Evolutionary conservation across 2,888 invertebrate species (phyloP), one percentile per base, ranked within the genome.

Genomic region (Melieria omissa): DNA sequence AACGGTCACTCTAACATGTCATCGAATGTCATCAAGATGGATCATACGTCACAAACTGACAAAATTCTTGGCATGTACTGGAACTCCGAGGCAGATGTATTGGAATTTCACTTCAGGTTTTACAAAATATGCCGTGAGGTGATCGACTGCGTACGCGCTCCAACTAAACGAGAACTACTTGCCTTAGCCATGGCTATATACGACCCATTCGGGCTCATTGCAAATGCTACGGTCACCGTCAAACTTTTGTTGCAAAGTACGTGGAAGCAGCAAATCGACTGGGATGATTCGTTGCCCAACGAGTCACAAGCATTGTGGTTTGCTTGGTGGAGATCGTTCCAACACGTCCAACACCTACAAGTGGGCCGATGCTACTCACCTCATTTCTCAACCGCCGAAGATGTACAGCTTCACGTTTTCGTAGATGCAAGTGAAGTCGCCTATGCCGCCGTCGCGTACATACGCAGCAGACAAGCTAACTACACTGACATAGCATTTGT

Each of bases 61-160:
- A 44, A 63, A 46, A 46, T 63, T 9, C 14, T 45, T 14, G 63
- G 63, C 14, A 63, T 63, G 63, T 63, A 47, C 16, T 63, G 46
- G 63, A 63, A 63, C 9, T 45, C 63, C n/a, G 46, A 63, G 8
- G 46, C 45, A 14, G 46, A 63, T 41, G 46, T 63, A n/a, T 41
- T 63, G 5, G 62, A 62, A 44, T 42, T 62, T 42, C 62, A 62
- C 16, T 61, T 61, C 14, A 61, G 4, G n/a, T 61, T 61, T 41
- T 6, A 29, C 4, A 61, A 61, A 14, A 42, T 61, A 10, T 42
- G 7, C 7, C 8, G 45, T 5, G 62, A 44, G n/a, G 58, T 58
- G 16, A 29, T 58, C 10, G 58, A 58, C 16, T 58, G 58, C 29
- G 5, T 29, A 29, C 58, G 58, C 5, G 6, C 58, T n/a, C 60